Base-by-base conservation (phyloP, 2,888 invertebrate species). In the Tuberolachnus salignus region DNA sequence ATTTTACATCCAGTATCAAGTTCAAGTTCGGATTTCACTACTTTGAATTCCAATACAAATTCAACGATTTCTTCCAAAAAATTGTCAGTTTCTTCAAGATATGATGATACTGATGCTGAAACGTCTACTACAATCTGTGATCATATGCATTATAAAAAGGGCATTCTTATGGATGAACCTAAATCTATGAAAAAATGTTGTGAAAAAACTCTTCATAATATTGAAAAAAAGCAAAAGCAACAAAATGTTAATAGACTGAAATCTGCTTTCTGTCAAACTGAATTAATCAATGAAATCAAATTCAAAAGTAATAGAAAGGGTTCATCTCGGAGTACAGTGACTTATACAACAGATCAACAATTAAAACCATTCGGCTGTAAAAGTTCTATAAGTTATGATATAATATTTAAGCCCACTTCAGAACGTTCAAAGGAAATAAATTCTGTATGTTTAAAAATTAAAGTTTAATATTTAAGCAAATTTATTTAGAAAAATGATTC, bases 101-200 rank as follows among this genome's bases (percentile, higher is more conserved):
- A 8, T 46, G 16, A 61, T 42, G 67, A 59, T 16, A 75, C 78
- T 51, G 78, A 78, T 67, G 16, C 21, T 23, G 78, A 78, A 78
- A 69, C 78, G 34, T 78, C 78, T n/a, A 42, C 49, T 49, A 69
- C 78, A 46, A 19, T 69, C 34, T 78, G 78, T 51, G 16, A 78
- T 51, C 78, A 78, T 69, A 13, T 69, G n/a, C 67, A 78, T 69
- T 78, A 51, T 51, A 78, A 78, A 61, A 78, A 69, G 59, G 78
- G 78, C 19, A 59, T 78, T 34, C 0, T 61, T 13, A 9, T 78
- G 6, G 13, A 51, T 69, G 49, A 78, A 34, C 59, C 67, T 21
- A 51, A 69, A n/a, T 78, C 78, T 49, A 42, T 59, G 13, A 51
- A 46, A 57, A 75, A 75, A 34, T 75, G 74, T 55, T 74, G 66